These are phyloP conservation scores for Erannis defoliaria DNA, from an alignment of 2,888 invertebrate species.

Conservation along the genomic window DNA sequence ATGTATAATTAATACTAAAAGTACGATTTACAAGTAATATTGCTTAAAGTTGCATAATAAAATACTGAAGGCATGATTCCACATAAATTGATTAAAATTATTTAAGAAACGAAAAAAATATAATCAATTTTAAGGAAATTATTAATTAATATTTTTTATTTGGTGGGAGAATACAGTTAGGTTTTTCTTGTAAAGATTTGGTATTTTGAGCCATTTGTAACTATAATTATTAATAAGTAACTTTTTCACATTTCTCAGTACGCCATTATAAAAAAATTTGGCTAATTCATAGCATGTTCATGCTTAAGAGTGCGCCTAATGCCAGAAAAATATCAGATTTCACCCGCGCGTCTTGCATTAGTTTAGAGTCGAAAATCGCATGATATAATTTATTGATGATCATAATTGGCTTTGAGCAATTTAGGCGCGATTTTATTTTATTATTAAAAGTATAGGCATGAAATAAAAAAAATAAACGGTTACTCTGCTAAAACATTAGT, in stretches of 20 bases:
- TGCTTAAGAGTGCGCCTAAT: too few relatives aligned
- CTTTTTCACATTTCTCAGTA: too few relatives aligned
- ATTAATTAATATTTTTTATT: neutral
- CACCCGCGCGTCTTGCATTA: too few relatives aligned
- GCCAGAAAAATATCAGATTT: too few relatives aligned
- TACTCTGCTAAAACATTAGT: too few relatives aligned
- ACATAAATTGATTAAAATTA: neutral
- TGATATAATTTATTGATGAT: too few relatives aligned
- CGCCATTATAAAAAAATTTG: neutral
- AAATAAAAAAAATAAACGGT: too few relatives aligned
- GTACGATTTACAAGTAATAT: slow-evolving; percentile 17
- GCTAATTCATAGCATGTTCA: neutral
- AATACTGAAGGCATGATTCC: neutral
- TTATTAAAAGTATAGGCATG: too few relatives aligned
- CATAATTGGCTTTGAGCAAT: too few relatives aligned
- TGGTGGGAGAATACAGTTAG: neutral
- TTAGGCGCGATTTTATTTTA: too few relatives aligned
- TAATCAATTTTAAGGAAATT: neutral
- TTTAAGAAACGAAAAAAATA: neutral
- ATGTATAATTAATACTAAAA: slow-evolving; percentile 7
- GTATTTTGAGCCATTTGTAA: slow-evolving; percentile 10
- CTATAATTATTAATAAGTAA: too few relatives aligned
- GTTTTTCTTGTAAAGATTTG: neutral
- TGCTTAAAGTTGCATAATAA: neutral
- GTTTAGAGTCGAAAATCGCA: too few relatives aligned